Conservation (phyloP, 2,888 invertebrate species). For the Ligdia adustata region DNA sequence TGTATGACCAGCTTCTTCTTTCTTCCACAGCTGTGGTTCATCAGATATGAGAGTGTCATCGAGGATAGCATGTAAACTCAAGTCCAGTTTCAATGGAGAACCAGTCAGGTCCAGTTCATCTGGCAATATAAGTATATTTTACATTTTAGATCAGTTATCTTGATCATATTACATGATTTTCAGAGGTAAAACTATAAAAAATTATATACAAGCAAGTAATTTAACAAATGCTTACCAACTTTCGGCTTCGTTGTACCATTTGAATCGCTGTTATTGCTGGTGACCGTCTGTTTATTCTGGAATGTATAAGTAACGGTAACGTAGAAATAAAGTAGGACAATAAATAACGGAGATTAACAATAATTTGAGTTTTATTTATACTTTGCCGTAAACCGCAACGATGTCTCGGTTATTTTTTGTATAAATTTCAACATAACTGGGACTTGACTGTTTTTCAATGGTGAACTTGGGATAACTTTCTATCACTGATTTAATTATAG, state of each 20-base stretch:
- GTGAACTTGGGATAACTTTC: slow-evolving; percentile 57
- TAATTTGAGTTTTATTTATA: slow-evolving; percentile 33
- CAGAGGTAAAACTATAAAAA: no score
- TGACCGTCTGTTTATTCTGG: slow-evolving; percentile 51
- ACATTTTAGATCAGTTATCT: no score
- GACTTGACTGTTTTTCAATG: slow-evolving; percentile 62
- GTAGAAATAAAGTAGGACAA: neutral
- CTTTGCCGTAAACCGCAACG: slow-evolving; percentile 62
- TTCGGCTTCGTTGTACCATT: slow-evolving; percentile 44
- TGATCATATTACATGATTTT: no score
- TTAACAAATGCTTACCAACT: slow-evolving; percentile 54
- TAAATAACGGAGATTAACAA: neutral
- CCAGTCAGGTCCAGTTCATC: slow-evolving; percentile 80
- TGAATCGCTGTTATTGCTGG: slow-evolving; percentile 29
- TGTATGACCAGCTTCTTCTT: slow-evolving; percentile 68
- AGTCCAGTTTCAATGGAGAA: slow-evolving; percentile 78
- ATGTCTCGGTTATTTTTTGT: slow-evolving; percentile 60
- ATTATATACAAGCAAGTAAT: no score
- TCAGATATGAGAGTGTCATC: slow-evolving; percentile 75
- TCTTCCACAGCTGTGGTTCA: slow-evolving; percentile 74
- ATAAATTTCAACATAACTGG: slow-evolving; percentile 72
- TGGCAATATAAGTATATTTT: slow-evolving; percentile 40
- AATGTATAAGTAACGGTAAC: slow-evolving; percentile 19
- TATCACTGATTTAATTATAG: slow-evolving; percentile 50
- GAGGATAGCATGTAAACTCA: slow-evolving; percentile 72